Conservation (phyloP, 2,888 invertebrate species). For the Dendrolimus pini region DNA sequence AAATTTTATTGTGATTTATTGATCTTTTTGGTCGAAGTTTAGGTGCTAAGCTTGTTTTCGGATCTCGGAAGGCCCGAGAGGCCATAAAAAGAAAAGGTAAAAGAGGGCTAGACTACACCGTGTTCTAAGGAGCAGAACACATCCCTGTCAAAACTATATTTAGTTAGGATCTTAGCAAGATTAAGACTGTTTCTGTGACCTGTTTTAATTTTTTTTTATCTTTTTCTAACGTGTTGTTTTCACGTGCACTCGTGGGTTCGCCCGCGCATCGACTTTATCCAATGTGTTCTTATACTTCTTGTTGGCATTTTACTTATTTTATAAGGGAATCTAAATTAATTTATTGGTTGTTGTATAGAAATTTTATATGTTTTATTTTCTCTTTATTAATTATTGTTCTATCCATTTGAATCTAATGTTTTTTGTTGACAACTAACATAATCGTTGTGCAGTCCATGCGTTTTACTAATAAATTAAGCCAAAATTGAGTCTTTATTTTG, state of each 20-base stretch:
- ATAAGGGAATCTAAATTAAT: conserved; percentile 75
- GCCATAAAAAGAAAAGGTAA: conserved; percentile 28
- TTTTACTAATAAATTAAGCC: conserved; percentile 12
- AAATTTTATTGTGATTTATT: conserved; percentile 57
- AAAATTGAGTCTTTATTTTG: conserved; percentile 17
- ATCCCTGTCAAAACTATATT: conserved; percentile 72
- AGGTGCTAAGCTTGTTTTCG: conserved; percentile 57
- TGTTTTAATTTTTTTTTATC: conserved; percentile 69
- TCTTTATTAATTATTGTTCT: conserved; percentile 71
- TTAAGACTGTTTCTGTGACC: conserved; percentile 78
- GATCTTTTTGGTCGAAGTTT: conserved; percentile 48
- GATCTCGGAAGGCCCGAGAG: conserved; percentile 49
- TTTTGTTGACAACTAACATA: conserved; percentile 59
- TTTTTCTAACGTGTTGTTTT: conserved; percentile 62
- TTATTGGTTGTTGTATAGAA: conserved; percentile 76
- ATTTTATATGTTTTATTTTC: conserved; percentile 55
- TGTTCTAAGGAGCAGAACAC: conserved; percentile 74
- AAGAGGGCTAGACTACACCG: conserved; percentile 58
- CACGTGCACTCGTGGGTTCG: conserved; percentile 22
- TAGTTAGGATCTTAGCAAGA: conserved; percentile 74
- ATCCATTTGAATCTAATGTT: conserved; percentile 39
- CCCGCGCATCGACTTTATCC: conserved; percentile 48
- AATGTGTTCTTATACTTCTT: conserved; percentile 76
- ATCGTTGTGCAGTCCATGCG: conserved; percentile 64
- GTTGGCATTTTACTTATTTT: conserved; percentile 77